phyloP scores from a whole-genome alignment of 2,888 invertebrate genomes.

The Pterobdella sp. region DNA sequence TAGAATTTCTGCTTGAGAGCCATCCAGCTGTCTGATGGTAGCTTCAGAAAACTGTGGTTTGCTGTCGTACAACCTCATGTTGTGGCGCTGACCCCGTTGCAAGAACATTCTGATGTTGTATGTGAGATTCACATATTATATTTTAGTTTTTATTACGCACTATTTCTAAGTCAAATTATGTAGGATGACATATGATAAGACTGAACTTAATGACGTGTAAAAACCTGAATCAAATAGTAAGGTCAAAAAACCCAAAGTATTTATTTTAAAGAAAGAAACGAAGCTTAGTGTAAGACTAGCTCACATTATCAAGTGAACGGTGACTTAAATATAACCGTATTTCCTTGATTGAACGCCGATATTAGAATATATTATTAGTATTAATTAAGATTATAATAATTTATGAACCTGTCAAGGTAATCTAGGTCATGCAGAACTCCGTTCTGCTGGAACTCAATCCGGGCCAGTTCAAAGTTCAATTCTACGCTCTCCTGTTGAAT shows the following conservation, averaged over 20 bases:
- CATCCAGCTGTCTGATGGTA: constrained; percentile 4
- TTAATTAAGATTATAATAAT: not conserved
- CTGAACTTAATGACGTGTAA: too few relatives aligned
- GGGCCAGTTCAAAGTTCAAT: not conserved
- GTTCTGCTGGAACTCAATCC: not conserved
- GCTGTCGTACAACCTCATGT: not conserved
- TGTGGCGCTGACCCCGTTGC: not conserved
- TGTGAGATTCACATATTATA: not conserved
- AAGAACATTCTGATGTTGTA: not conserved
- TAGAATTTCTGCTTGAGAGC: not conserved
- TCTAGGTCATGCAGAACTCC: not conserved
- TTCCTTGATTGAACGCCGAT: too few relatives aligned
- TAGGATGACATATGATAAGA: too few relatives aligned
- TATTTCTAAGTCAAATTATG: too few relatives aligned
- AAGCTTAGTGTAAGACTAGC: too few relatives aligned
- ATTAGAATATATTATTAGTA: too few relatives aligned
- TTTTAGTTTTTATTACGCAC: too few relatives aligned
- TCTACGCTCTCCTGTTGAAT: not conserved
- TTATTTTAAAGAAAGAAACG: too few relatives aligned
- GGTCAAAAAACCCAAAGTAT: too few relatives aligned
- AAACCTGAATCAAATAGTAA: too few relatives aligned
- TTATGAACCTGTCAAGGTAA: not conserved
- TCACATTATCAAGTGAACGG: too few relatives aligned
- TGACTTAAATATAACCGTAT: too few relatives aligned
- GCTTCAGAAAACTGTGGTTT: not conserved